Evolutionary conservation across 37 sponge, comb jelly and placozoan genomes (phyloP), one percentile per base, ranked within the genome.

Genomic region (Ephydatia muelleri): DNA sequence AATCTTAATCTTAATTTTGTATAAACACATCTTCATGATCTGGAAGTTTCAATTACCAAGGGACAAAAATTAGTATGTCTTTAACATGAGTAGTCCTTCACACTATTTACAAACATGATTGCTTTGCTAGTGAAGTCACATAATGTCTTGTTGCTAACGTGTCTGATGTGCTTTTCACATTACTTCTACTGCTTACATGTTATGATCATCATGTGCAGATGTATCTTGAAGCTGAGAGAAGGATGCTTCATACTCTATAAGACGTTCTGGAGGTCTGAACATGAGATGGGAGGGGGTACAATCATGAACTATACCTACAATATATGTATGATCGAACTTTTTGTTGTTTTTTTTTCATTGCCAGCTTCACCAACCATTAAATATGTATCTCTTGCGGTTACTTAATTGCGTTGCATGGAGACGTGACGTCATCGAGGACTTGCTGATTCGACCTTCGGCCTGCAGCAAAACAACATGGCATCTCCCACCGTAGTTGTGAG

Each of bases 171-270:
- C n/a, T n/a, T n/a, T n/a, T n/a, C n/a, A n/a, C n/a, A n/a, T n/a
- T n/a, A n/a, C n/a, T n/a, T n/a, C n/a, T n/a, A n/a, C n/a, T n/a
- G n/a, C n/a, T n/a, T n/a, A n/a, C n/a, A n/a, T n/a, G n/a, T n/a
- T n/a, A n/a, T n/a, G n/a, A n/a, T n/a, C n/a, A n/a, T 6, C 23
- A 68, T 71, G 39, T 67, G 30, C 79, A 88, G 88, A 88, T 88
- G 88, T 88, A 14, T 88, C 88, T 35, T 88, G 82, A 87, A 49
- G 5, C 30, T 6, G 26, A 47, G 14, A 9, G 22, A 73, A 26
- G 3, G 73, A 73, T 32, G 2, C 73, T 36, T 21, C 34, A 29
- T 36, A 32, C 34, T 29, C 73, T 73, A 73, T 33, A 30, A 36
- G 73, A 73, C 27, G 43, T 43, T 43, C 43, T 43, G 43, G 6